Conservation (phyloP, 2,113 vertebrate genomes). For the Xenopus borealis region DNA sequence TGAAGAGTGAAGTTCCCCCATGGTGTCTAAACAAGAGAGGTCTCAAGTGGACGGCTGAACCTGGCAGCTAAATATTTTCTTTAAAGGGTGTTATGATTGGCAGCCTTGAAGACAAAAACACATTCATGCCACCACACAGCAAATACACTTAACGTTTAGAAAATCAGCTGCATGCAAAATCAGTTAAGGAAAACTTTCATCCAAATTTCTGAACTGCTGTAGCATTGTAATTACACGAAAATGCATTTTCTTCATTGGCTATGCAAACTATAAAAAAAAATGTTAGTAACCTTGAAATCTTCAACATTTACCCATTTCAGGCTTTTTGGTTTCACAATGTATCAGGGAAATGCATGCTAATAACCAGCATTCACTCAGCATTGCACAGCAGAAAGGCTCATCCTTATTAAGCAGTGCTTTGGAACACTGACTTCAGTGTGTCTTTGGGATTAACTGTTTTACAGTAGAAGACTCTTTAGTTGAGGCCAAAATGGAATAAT, state of each 20-base stretch:
- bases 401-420: neutral
- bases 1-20: no score
- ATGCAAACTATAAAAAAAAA: conserved; percentile 17
- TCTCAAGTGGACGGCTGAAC: no score
- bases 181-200: conserved; percentile 61
- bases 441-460: neutral
- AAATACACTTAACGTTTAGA: conserved; percentile 51
- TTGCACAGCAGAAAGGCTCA: neutral
- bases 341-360: conserved; percentile 2
- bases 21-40: no score
- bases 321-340: conserved; percentile 11
- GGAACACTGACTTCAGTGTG: neutral
- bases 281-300: conserved; percentile 29
- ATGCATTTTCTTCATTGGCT: conserved; percentile 43
- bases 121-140: conserved; percentile 82
- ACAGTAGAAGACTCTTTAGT: neutral
- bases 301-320: neutral
- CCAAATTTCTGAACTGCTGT: conserved; percentile 59
- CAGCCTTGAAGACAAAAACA: conserved; percentile 55
- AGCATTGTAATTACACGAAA: conserved; percentile 53
- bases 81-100: conserved; percentile 50
- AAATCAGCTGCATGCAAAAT: conserved; percentile 64
- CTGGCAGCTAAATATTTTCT: neutral
- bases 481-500: neutral
- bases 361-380: neutral